Evolutionary conservation across 2,888 invertebrate species (phyloP).

Genomic region (Cheilosia scutellata): DNA sequence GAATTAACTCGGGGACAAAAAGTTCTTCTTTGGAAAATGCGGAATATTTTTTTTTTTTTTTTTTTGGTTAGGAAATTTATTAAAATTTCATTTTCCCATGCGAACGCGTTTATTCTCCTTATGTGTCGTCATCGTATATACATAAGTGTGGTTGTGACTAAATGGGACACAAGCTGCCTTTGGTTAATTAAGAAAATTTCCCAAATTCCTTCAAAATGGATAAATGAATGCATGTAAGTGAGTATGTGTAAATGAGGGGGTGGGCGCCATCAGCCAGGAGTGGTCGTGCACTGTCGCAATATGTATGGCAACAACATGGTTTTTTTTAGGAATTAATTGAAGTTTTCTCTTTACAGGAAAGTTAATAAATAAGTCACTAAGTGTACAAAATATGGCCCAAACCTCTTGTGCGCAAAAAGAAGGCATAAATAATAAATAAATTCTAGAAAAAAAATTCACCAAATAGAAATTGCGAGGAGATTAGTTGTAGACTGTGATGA

Average conservation of each 20-base stretch:
- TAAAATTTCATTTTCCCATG: conserved; percentile 68
- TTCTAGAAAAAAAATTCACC: conserved; percentile 2
- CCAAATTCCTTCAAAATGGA: conserved; percentile 51
- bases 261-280: neutral
- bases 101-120: conserved; percentile 38
- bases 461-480: conserved; percentile 6
- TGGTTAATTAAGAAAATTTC: conserved; percentile 69
- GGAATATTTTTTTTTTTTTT: conserved; percentile 9
- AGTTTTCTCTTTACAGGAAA: conserved; percentile 58
- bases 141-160: conserved; percentile 20
- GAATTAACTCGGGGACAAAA: conserved; percentile 59
- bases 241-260: neutral
- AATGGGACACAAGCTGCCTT: conserved; percentile 52
- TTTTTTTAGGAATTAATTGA: conserved; percentile 63
- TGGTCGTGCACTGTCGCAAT: conserved; percentile 54
- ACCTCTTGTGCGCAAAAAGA: conserved; percentile 2
- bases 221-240: conserved; percentile 40
- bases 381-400: conserved; percentile 53
- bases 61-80: conserved; percentile 62
- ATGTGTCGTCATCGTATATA: conserved; percentile 4
- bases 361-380: conserved; percentile 73
- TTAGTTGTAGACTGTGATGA: conserved; percentile 30
- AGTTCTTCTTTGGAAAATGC: conserved; percentile 60
- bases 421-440: conserved; percentile 45
- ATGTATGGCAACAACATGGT: conserved; percentile 61